These are phyloP conservation scores for Blennius ocellaris DNA, from an alignment of 2,113 vertebrate species.

Conservation along the genomic window DNA sequence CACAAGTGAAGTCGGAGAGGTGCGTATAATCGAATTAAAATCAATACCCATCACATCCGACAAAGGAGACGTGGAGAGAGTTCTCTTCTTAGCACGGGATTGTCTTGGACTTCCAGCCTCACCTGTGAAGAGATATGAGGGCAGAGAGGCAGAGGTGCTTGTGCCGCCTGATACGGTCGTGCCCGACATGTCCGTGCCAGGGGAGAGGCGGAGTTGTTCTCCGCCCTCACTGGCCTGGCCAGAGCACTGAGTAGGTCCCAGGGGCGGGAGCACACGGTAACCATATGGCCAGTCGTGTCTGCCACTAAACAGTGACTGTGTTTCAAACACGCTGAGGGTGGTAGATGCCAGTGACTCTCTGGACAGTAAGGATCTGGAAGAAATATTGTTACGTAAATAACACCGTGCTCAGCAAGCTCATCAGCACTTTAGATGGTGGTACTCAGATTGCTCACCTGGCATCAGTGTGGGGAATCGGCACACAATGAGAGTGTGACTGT, in stretches of 20 bases:
- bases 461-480: slow-evolving; percentile 85
- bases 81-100: slow-evolving; percentile 88
- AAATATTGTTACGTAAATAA: slow-evolving; percentile 42
- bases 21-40: slow-evolving; percentile 94
- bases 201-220: slow-evolving; percentile 79
- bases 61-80: slow-evolving; percentile 89
- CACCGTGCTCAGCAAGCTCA: slow-evolving; percentile 10
- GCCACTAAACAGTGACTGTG: slow-evolving; percentile 85
- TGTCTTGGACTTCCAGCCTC: slow-evolving; percentile 84
- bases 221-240: slow-evolving; percentile 82
- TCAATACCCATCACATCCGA: slow-evolving; percentile 93
- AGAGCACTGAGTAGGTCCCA: slow-evolving; percentile 77
- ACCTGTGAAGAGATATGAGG: slow-evolving; percentile 86
- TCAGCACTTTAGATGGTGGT: slow-evolving; percentile 1
- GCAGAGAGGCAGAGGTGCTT: slow-evolving; percentile 86
- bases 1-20: slow-evolving; percentile 93
- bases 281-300: slow-evolving; percentile 90
- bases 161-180: slow-evolving; percentile 71
- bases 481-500: slow-evolving; percentile 83
- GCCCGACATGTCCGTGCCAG: slow-evolving; percentile 82
- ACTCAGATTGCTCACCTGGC: slow-evolving; percentile 85
- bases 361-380: slow-evolving; percentile 88
- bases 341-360: slow-evolving; percentile 89
- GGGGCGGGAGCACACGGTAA: slow-evolving; percentile 84
- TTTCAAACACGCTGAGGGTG: slow-evolving; percentile 88